Conservation (phyloP, 2,113 vertebrate species). For the Hippocampus abdominalis region DNA sequence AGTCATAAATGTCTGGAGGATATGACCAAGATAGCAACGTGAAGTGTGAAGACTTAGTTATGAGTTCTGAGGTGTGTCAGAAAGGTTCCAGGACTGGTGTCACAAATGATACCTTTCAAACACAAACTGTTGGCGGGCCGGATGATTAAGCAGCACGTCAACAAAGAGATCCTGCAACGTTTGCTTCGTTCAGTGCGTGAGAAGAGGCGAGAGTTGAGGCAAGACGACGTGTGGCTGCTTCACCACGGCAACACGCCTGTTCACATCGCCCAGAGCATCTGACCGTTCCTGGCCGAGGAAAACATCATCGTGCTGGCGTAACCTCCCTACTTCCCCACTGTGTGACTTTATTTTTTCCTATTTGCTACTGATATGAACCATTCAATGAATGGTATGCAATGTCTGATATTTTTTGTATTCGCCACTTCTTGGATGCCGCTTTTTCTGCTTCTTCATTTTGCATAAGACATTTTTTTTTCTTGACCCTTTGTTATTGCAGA, state of each 20-base stretch:
- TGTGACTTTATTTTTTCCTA: too few species aligned
- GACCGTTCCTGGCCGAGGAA: not conserved
- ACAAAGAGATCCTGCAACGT: not conserved
- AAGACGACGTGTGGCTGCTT: not conserved
- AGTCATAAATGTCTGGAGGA: conserved; percentile 31
- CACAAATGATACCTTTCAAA: not conserved
- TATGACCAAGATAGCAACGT: conserved; percentile 32
- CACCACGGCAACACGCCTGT: not conserved
- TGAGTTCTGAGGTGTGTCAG: conserved; percentile 6
- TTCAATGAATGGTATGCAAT: not conserved
- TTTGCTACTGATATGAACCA: not conserved
- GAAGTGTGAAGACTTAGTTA: conserved; percentile 20
- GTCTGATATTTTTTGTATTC: not conserved
- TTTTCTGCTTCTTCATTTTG: conserved; percentile 17
- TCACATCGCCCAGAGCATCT: not conserved
- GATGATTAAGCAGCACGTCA: not conserved
- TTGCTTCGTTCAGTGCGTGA: too few species aligned
- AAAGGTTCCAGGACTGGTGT: not conserved
- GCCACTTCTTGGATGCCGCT: conserved; percentile 11
- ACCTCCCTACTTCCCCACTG: too few species aligned
- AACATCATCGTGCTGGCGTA: not conserved
- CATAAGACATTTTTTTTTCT: conserved; percentile 18
- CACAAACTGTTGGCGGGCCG: too few species aligned
- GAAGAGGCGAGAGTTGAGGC: not conserved
- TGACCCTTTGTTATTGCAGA: conserved; percentile 16